Evolutionary conservation across 2,888 invertebrate genomes (phyloP).

Genomic region (Rhagium mordax): DNA sequence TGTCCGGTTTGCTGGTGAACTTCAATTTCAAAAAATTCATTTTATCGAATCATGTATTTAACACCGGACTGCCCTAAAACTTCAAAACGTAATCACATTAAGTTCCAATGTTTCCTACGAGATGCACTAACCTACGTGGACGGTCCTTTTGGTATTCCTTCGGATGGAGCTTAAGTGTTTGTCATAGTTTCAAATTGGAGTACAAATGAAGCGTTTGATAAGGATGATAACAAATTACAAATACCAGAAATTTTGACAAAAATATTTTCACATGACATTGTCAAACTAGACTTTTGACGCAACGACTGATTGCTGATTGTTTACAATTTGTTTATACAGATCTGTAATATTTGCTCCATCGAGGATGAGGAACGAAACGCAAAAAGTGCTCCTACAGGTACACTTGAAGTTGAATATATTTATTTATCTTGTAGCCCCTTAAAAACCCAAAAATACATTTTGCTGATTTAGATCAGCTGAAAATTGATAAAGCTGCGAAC

Average conservation of each 20-base stretch:
- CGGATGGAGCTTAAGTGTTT: neutral
- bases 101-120: neutral
- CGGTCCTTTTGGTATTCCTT: conserved; percentile 9
- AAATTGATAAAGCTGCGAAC: too few species aligned
- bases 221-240: conserved; percentile 23
- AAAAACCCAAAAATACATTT: too few species aligned
- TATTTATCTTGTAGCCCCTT: too few species aligned
- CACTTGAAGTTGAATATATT: too few species aligned
- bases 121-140: conserved; percentile 13
- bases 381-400: too few species aligned
- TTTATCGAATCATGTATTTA: conserved; percentile 45
- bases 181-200: neutral
- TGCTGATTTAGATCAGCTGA: too few species aligned
- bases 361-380: too few species aligned
- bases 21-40: conserved; percentile 58
- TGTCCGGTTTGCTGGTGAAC: conserved; percentile 51
- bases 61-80: conserved; percentile 48
- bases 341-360: too few species aligned
- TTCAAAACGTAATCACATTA: neutral
- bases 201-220: conserved; percentile 11
- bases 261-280: conserved; percentile 29
- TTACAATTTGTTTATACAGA: neutral
- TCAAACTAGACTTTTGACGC: conserved; percentile 1
- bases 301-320: neutral
- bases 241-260: conserved; percentile 44